Base-by-base conservation (phyloP, 2,888 invertebrate genomes). In the Spisula subtruncata region DNA sequence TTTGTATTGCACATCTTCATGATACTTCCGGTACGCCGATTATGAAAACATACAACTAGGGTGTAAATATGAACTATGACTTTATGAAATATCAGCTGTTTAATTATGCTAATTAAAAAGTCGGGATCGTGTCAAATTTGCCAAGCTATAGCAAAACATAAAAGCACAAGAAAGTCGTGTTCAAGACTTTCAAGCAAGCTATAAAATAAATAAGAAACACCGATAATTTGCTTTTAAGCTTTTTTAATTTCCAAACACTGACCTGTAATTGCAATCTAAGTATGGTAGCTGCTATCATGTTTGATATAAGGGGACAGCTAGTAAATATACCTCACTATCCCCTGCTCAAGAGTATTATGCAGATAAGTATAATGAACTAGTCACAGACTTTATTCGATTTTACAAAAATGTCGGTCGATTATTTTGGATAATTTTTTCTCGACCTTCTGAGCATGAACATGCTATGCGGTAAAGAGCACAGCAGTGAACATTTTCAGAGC, bases 181-280 rank as follows among this genome's bases (percentile, higher is more conserved):
- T 41, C 41, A n/a, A n/a, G n/a, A n/a, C n/a, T n/a, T n/a, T 41
- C 41, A 8, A 41, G 41, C 8, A 2, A 41, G 41, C 41, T 41
- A 41, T 5, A 41, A 41, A 41, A 41, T 5, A 41, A 41, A 41
- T 41, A 41, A 41, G 41, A 8, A 81, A 75, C 41, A 54, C 54
- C 35, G 20, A 25, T 56, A 48, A 25, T 18, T n/a, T 85, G 85
- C 85, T 79, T 88, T 83, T 80, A 88, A 83, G 87, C 87, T 83
- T 87, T 87, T 85, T 88, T 88, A 56, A 80, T 88, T 83, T 88
- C 87, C 83, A 88, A 88, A 88, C 80, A 32, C 80, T 83, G 87
- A 80, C 80, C 87, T 41, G 80, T 80, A 14, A 29, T 79, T 56
- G 25, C 48, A 46, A 81, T 46, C 25, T 46, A 14, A 48, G 75